These are phyloP conservation scores for Hormaphis cornu DNA, from an alignment of 1,140 invertebrate species.

Conservation along the genomic window DNA sequence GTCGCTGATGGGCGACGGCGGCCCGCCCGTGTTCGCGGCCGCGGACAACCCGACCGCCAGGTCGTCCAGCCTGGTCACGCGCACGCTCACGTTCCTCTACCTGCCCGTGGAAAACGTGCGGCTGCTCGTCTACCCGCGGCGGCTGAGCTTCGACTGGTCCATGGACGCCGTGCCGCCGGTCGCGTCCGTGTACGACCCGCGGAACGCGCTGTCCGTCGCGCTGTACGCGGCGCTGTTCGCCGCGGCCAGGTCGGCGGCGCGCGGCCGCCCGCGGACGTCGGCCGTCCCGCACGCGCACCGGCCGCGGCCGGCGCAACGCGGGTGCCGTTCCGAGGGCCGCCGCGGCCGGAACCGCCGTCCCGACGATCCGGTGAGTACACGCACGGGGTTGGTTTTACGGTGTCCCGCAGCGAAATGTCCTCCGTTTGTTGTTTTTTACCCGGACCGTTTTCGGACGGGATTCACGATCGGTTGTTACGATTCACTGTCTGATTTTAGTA, in stretches of 20 bases:
- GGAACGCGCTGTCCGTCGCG: slow-evolving; percentile 60
- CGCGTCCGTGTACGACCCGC: slow-evolving; percentile 57
- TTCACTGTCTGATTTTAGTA: too few relatives aligned
- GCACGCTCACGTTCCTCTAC: slow-evolving; percentile 75
- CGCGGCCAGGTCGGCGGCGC: slow-evolving; percentile 41
- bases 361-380: background rate
- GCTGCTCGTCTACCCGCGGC: slow-evolving; percentile 69
- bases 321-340: background rate
- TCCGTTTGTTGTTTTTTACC: too few relatives aligned
- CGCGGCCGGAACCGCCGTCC: background rate
- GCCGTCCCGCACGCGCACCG: background rate
- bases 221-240: slow-evolving; percentile 53
- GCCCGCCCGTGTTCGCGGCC: slow-evolving; percentile 67
- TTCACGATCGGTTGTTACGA: too few relatives aligned
- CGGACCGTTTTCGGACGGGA: too few relatives aligned
- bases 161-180: slow-evolving; percentile 86
- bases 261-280: slow-evolving; percentile 38
- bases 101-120: slow-evolving; percentile 77
- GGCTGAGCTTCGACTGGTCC: slow-evolving; percentile 88
- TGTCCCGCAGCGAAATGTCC: too few relatives aligned
- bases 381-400: too few relatives aligned
- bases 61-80: slow-evolving; percentile 57
- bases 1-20: slow-evolving; percentile 52
- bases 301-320: background rate
- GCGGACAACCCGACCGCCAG: slow-evolving; percentile 84